Base-by-base conservation (phyloP, 2,113 vertebrate species). In the Microtus richardsoni region DNA sequence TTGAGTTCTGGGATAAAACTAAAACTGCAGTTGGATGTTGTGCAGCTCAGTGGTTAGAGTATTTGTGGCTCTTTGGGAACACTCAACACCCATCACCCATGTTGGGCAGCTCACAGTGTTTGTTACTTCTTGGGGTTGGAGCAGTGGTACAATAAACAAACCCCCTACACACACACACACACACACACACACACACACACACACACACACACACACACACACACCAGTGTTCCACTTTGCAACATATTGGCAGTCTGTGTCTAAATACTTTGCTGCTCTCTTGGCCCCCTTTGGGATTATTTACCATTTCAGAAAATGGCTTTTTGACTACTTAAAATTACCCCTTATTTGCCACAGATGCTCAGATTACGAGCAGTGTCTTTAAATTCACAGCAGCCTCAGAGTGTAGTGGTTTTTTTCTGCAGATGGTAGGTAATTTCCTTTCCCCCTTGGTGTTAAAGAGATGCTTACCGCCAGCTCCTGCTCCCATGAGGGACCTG, bases 311-410 rank as follows among this genome's bases (percentile, higher is more conserved):
- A 58, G 70, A 88, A 75, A 44, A 60, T 97, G 62, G 60, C 13
- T 71, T 96, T 95, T 74, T 96, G 58, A 78, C 17, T 44, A 68
- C 52, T 47, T 84, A 49, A 90, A 92, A 92, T 93, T 84, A 87
- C 2, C 7, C 74, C 33, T 87, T 78, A 22, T 88, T 95, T 77
- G 47, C 52, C 52, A 30, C 60, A 95, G 17, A 77, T 88, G 64
- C 33, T 47, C n/a, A 91, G 47, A 66, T 85, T 47, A 47, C 62
- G 62, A 85, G 28, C 41, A 30, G 5, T 66, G 47, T 88, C 90
- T 90, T 49, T 88, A 58, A 5, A 52, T 77, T 96, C 77, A 88
- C 0, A 82, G 47, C 62, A 85, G 7, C 41, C 33, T 85, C 8
- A 33, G 64, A 85, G 41, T 66, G 28, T 66, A 47, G 22, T 39